phyloP scores from a whole-genome alignment of 2,113 vertebrate genomes.

The Ochotona princeps region DNA sequence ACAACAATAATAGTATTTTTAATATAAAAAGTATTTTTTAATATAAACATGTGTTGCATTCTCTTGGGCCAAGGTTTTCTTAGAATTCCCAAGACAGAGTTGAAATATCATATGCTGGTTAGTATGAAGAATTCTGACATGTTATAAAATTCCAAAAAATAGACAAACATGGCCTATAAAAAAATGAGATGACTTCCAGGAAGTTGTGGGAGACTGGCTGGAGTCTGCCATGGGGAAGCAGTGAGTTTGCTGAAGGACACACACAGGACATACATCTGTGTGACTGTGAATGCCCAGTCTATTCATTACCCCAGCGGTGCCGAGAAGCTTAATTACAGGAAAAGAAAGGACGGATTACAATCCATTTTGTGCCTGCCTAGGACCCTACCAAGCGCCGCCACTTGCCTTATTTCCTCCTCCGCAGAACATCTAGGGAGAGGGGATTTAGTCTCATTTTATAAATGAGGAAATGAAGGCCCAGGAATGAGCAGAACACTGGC shows the following conservation, averaged over 20 bases:
- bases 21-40: background rate
- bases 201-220: background rate
- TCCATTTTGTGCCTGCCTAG: too few species aligned
- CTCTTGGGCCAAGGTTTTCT: background rate
- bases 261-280: background rate
- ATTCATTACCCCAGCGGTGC: background rate
- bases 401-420: background rate
- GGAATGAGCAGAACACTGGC: background rate
- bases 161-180: background rate
- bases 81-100: background rate
- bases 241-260: background rate
- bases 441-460: background rate
- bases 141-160: background rate
- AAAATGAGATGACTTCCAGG: background rate
- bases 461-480: background rate
- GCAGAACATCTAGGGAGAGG: background rate
- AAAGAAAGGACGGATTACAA: background rate
- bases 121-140: background rate
- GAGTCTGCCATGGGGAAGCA: too few species aligned
- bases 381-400: background rate
- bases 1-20: too few species aligned
- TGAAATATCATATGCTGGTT: background rate
- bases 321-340: background rate
- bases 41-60: background rate
- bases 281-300: rapidly evolving